A percentile compares a stretch with the other conserved stretches of the same genome.
These are phyloP conservation scores for Neolamprologus cancellatus DNA, from an alignment of 2,113 vertebrate species.

Conservation along the genomic window DNA sequence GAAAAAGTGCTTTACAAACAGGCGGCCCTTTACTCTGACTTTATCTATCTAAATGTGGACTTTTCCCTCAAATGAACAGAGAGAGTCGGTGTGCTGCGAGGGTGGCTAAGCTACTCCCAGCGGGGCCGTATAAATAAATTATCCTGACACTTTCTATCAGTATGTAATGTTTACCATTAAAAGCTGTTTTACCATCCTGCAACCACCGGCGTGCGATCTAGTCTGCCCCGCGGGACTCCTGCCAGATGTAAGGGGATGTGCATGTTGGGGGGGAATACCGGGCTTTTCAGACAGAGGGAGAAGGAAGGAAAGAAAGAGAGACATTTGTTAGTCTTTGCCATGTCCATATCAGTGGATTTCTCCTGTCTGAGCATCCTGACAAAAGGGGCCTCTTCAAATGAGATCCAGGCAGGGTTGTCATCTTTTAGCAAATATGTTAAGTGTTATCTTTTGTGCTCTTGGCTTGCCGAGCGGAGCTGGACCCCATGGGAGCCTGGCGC, in stretches of 20 bases:
- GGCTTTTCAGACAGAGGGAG: constrained; percentile 13
- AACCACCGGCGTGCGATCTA: constrained; percentile 80
- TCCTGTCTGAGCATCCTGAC: constrained; percentile 84
- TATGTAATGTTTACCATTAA: constrained; percentile 93
- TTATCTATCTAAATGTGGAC: constrained; percentile 57
- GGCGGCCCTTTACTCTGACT: constrained; percentile 22
- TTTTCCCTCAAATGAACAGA: constrained; percentile 42
- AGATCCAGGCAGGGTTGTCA: constrained; percentile 94
- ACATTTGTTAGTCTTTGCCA: constrained; percentile 79
- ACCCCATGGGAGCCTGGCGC: constrained; percentile 85
- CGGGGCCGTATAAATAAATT: constrained; percentile 70
- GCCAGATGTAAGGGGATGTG: constrained; percentile 62
- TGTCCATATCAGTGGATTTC: constrained; percentile 80
- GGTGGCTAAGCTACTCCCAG: constrained; percentile 45
- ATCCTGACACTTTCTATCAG: constrained; percentile 76
- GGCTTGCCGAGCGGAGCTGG: constrained; percentile 82
- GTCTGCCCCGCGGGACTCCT: constrained; percentile 43
- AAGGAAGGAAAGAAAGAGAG: constrained; percentile 38
- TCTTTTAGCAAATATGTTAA: constrained; percentile 99
- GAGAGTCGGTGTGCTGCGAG: constrained; percentile 4
- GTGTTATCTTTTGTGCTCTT: constrained; percentile 95
- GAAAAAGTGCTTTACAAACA: constrained; percentile 43
- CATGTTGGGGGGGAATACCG: constrained; percentile 50
- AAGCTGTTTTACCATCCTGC: constrained; percentile 77
- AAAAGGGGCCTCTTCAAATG: constrained; percentile 90